phyloP scores from a whole-genome alignment of 2,113 vertebrate genomes.

The Naja naja region DNA sequence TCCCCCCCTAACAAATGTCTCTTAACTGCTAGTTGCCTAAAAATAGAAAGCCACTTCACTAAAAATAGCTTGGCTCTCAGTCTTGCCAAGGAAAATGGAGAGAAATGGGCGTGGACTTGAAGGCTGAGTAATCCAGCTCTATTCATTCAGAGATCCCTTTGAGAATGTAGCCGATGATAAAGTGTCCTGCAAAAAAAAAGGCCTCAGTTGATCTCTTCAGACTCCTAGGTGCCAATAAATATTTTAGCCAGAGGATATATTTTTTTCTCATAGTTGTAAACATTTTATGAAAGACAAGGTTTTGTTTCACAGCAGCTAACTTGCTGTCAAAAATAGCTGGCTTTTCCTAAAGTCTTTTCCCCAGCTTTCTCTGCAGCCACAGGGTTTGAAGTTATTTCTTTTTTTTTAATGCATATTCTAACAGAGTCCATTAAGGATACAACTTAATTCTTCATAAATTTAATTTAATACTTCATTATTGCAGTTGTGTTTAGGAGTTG shows the following conservation, averaged over 20 bases:
- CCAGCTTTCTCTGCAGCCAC: background rate
- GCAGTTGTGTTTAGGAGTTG: slow-evolving; percentile 34
- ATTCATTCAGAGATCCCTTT: slow-evolving; percentile 85
- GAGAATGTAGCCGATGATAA: slow-evolving; percentile 75
- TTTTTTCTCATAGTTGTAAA: slow-evolving; percentile 72
- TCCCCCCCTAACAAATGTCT: slow-evolving; percentile 83
- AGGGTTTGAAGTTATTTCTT: slow-evolving; percentile 48
- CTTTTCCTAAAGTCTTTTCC: slow-evolving; percentile 57
- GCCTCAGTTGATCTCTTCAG: slow-evolving; percentile 80
- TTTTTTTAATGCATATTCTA: slow-evolving; percentile 47
- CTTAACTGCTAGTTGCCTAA: slow-evolving; percentile 92
- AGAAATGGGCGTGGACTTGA: slow-evolving; percentile 90
- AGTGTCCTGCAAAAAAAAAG: slow-evolving; percentile 81
- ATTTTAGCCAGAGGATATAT: slow-evolving; percentile 82
- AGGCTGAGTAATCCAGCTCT: slow-evolving; percentile 82
- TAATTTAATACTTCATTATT: slow-evolving; percentile 37
- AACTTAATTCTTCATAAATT: slow-evolving; percentile 59
- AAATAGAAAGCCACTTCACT: slow-evolving; percentile 90
- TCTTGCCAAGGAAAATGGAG: slow-evolving; percentile 90
- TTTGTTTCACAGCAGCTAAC: slow-evolving; percentile 74
- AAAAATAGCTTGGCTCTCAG: slow-evolving; percentile 90
- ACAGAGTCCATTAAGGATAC: slow-evolving; percentile 56
- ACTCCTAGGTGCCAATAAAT: slow-evolving; percentile 85
- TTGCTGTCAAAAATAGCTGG: slow-evolving; percentile 69
- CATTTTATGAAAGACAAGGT: slow-evolving; percentile 75